Base-by-base conservation (phyloP, 2,113 vertebrate species). In the Solea senegalensis region DNA sequence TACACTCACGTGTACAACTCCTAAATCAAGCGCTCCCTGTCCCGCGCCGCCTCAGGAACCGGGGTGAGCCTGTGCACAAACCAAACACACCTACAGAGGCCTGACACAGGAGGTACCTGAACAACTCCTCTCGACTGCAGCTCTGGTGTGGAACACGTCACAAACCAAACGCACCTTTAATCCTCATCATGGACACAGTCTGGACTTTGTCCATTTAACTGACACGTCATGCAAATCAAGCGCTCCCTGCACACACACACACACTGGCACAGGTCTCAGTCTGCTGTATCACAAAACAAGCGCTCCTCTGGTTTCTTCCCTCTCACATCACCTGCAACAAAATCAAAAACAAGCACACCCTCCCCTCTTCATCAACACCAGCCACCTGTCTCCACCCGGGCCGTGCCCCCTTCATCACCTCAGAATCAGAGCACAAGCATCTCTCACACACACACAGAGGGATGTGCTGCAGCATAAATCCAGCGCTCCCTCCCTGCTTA, bases 141-240 rank as follows among this genome's bases (percentile, higher is more conserved):
- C 15, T 57, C 2, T 52, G 27, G 34, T 34, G 34, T n/a, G 9
- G 8, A 5, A 8, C 16, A 10, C n/a, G 15, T 27, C 15, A 13
- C 16, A 61, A 83, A 76, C 65, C 69, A 53, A 73, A 40, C 41
- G 14, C 49, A 8, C 11, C 15, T 14, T 34, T 13, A 34, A 34
- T 34, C 34, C 34, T 34, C 34, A 34, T 34, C 34, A 34, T 34
- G 34, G 34, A 34, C 34, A 34, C 34, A 34, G 34, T 34, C 34
- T 34, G 34, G 34, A 34, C 5, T 34, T 2, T 34, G 45, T 13
- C 14, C 45, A 1, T 48, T 48, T 48, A 48, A 48, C 9, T 46
- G 44, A 5, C 9, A 39, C 14, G 12, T 57, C n/a, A 43, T 44
- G 52, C 21, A 41, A 59, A 65, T 2, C 53, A 65, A 65, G 34